Conservation (phyloP, 2,113 vertebrate species). For the Peromyscus maniculatus region DNA sequence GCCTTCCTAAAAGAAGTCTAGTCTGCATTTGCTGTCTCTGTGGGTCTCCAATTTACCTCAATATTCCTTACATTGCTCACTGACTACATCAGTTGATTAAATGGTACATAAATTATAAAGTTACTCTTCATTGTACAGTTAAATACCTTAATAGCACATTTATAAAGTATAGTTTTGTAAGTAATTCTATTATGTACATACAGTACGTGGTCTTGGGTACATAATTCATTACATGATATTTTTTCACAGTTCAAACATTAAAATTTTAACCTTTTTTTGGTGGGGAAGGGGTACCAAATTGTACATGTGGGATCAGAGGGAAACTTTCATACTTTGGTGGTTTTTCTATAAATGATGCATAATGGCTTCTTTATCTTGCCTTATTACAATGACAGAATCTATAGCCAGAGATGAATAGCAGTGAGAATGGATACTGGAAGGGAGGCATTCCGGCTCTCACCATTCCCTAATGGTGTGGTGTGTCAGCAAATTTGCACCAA, state of each 20-base stretch:
- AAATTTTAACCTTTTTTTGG: background rate
- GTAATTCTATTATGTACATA: background rate
- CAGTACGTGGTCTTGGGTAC: background rate
- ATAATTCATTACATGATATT: background rate
- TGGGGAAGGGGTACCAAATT: background rate
- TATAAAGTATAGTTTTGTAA: background rate
- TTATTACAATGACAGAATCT: background rate
- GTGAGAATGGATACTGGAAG: background rate
- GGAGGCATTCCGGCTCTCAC: background rate
- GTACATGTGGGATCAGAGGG: no score
- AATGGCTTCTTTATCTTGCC: background rate
- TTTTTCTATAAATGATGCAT: background rate
- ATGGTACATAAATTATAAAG: background rate
- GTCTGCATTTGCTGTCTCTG: background rate
- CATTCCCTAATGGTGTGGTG: background rate
- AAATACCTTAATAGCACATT: background rate
- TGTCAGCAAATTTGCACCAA: background rate
- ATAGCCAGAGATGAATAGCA: background rate
- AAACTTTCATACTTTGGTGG: background rate
- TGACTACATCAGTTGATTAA: conserved; percentile 4
- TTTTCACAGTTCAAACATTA: conserved; percentile 13
- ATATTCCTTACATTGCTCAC: conserved; percentile 5
- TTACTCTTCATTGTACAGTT: background rate
- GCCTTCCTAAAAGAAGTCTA: background rate
- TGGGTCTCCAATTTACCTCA: background rate